Evolutionary conservation across 2,888 invertebrate genomes (phyloP), one percentile per base, ranked within the genome.

Genomic region (Tetropium fuscum): DNA sequence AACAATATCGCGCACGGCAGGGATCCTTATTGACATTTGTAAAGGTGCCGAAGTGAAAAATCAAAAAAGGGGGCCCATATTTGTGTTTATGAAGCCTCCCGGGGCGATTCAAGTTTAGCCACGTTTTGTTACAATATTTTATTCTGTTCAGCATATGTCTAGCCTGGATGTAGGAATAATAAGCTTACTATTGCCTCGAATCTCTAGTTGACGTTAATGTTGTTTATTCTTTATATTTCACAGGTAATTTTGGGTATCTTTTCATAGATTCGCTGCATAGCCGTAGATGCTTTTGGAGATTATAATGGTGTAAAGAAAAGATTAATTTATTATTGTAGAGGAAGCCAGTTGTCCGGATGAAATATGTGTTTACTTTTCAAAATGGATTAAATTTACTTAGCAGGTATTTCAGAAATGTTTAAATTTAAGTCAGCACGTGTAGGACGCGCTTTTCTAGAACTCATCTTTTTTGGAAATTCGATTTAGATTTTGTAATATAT

Each of bases 31-130:
- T 79, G 77, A 79, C 77, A 70, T 74, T 68, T 77, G 73, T 75
- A 79, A 80, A 80, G 80, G 80, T 80, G 80, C 78, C 79, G 80
- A 80, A 79, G 79, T 79, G 80, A 78, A 80, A 80, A 80, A 80
- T 80, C 78, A 79, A 77, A 78, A 75, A 73, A 54, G 70, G 78
- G 78, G 77, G 70, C 71, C 73, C 70, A 71, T 80, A 79, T 80
- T 78, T 80, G 80, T 81, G 80, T 81, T 81, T 81, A 80, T 76
- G 76, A 76, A 75, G 74, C 76, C 75, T 72, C 80, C 80, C 67
- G 73, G 60, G 69, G 76, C 57, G 77, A 70, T 72, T 79, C 78
- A 78, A 80, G 79, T 79, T 78, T 78, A 73, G 78, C 70, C 78
- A 77, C 78, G 79, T 79, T 73, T 78, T 79, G 78, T 78, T 78